A percentile compares a stretch with the other conserved stretches of the same genome.
phyloP scores from a whole-genome alignment of 2,888 invertebrate genomes.

The Hypena proboscidalis region DNA sequence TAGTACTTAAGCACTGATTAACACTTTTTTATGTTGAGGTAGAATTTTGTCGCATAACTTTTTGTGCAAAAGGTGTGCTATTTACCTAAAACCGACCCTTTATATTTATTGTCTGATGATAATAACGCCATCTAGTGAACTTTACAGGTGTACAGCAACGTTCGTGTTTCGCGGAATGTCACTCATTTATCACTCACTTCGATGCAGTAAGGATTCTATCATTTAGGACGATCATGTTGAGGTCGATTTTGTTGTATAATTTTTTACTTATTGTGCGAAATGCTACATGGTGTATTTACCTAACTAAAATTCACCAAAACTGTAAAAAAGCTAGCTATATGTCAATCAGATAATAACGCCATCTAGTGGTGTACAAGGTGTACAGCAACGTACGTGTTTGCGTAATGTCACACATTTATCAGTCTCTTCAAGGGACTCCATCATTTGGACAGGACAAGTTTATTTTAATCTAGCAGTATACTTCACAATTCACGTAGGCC shows the following conservation, averaged over 20 bases:
- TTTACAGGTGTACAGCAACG: slow-evolving; percentile 37
- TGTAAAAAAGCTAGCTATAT: too few species aligned
- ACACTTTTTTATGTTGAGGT: too few species aligned
- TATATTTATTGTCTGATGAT: background rate
- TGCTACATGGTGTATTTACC: too few species aligned
- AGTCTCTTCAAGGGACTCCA: slow-evolving; percentile 35
- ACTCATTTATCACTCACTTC: slow-evolving; percentile 54
- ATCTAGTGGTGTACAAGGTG: slow-evolving; percentile 30
- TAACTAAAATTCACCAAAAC: too few species aligned
- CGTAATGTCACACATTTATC: slow-evolving; percentile 57
- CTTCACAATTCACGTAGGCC: background rate
- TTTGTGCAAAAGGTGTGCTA: too few species aligned
- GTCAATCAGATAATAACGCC: too few species aligned
- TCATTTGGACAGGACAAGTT: background rate
- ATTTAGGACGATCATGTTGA: background rate
- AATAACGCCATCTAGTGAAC: slow-evolving; percentile 26
- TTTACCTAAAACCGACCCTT: too few species aligned
- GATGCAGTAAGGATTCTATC: slow-evolving; percentile 31
- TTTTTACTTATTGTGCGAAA: too few species aligned
- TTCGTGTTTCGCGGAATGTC: slow-evolving; percentile 51
- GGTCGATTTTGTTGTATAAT: too few species aligned
- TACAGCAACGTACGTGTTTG: slow-evolving; percentile 45
- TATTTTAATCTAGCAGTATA: background rate
- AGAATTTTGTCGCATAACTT: too few species aligned
- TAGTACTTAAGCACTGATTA: too few species aligned